Evolutionary conservation across 2,888 invertebrate species (phyloP).

Genomic region (Chymomyza fuscimana): DNA sequence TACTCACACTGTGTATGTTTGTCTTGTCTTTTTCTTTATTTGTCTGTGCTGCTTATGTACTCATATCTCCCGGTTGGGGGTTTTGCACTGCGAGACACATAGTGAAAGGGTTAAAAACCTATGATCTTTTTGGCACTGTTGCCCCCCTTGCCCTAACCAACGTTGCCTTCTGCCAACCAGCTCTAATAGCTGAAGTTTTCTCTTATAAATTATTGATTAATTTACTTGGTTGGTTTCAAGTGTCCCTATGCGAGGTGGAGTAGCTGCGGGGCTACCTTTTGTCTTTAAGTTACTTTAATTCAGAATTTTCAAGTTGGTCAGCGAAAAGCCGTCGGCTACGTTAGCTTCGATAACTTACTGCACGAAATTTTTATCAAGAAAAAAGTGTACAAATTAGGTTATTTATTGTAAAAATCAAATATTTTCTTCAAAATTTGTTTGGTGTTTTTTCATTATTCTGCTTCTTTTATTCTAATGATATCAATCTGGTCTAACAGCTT

Average conservation of each 20-base stretch:
- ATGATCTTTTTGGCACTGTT: constrained; percentile 48
- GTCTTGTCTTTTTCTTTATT: constrained; percentile 34
- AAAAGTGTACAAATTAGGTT: too few species aligned
- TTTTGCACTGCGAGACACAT: constrained; percentile 35
- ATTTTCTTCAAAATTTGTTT: too few species aligned
- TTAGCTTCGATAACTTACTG: not conserved
- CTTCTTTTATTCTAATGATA: too few species aligned
- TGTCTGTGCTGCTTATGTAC: constrained; percentile 46
- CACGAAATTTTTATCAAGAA: too few species aligned
- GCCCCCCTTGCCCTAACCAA: constrained; percentile 1
- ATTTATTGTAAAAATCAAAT: too few species aligned
- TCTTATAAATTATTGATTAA: constrained; percentile 66
- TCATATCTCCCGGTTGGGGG: constrained; percentile 30
- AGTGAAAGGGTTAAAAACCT: constrained; percentile 72
- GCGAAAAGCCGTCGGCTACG: constrained; percentile 11
- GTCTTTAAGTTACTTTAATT: constrained; percentile 1
- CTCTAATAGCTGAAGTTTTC: constrained; percentile 49
- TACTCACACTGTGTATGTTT: not conserved
- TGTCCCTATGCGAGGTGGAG: constrained; percentile 4
- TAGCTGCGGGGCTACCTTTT: constrained; percentile 20
- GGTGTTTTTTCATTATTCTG: too few species aligned
- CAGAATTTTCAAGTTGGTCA: not conserved
- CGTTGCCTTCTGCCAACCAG: not conserved
- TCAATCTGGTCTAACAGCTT: too few species aligned
- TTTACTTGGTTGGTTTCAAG: constrained; percentile 39